phyloP scores from a whole-genome alignment of 1,140 invertebrate genomes.

The Episyrphus balteatus region DNA sequence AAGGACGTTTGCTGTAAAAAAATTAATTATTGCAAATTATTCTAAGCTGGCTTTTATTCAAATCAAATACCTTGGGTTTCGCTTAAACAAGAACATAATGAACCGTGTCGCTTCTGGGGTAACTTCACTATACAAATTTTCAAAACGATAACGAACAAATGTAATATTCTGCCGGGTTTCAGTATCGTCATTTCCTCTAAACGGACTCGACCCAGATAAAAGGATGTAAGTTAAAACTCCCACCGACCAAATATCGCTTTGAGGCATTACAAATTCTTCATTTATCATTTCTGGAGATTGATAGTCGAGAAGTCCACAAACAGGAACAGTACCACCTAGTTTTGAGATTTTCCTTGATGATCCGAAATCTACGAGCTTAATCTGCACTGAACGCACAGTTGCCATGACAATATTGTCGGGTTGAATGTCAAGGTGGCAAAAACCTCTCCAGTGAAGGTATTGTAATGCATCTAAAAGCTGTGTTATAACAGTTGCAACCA shows the following conservation, averaged over 20 bases:
- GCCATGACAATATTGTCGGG: constrained; percentile 96
- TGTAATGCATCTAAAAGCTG: constrained; percentile 80
- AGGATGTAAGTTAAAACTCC: constrained; percentile 90
- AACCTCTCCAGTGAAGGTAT: constrained; percentile 86
- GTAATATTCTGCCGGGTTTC: constrained; percentile 87
- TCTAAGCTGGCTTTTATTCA: no score
- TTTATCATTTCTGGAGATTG: constrained; percentile 85
- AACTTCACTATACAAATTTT: constrained; percentile 87
- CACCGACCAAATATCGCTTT: constrained; percentile 93
- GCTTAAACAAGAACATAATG: constrained; percentile 89
- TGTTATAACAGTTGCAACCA: constrained; percentile 69
- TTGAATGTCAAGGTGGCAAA: constrained; percentile 86
- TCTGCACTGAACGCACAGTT: constrained; percentile 67
- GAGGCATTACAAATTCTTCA: constrained; percentile 72
- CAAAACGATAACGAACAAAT: constrained; percentile 88
- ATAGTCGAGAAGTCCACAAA: constrained; percentile 42
- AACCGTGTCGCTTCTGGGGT: constrained; percentile 91
- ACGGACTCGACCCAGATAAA: constrained; percentile 87
- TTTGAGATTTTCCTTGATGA: constrained; percentile 70
- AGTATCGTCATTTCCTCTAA: constrained; percentile 66
- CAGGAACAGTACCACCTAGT: constrained; percentile 58
- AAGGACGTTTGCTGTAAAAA: constrained; percentile 72
- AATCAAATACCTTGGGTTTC: constrained; percentile 66
- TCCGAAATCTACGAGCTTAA: constrained; percentile 90
- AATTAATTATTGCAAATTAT: neutral